A percentile compares a stretch with the other conserved stretches of the same genome.
Conservation (phyloP, 2,797 vertebrate species). For the Neopelma chrysocephalum region DNA sequence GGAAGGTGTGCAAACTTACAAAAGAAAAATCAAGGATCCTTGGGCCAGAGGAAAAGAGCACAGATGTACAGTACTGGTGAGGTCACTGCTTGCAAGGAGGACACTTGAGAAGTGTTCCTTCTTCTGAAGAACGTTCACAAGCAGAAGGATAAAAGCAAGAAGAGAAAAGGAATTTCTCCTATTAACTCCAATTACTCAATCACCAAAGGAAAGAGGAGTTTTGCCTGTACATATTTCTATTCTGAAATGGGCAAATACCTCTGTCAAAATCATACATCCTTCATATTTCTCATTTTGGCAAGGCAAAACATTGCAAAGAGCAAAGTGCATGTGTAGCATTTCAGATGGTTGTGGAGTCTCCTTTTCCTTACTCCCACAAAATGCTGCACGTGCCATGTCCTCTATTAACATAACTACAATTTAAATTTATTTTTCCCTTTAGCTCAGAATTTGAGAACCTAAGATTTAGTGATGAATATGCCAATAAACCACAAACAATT, state of each 20-base stretch:
- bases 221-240: neutral
- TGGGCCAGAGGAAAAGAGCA: neutral
- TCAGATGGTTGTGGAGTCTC: neutral
- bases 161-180: neutral
- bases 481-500: constrained; percentile 13
- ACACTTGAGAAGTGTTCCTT: neutral
- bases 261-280: neutral
- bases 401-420: neutral
- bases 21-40: neutral
- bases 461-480: constrained; percentile 4
- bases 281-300: neutral
- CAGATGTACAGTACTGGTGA: neutral
- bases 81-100: neutral
- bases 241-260: neutral
- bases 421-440: constrained; percentile 1
- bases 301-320: neutral
- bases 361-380: neutral
- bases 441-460: neutral
- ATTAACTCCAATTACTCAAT: neutral
- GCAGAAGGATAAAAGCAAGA: neutral
- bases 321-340: neutral
- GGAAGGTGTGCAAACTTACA: neutral
- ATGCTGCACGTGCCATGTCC: neutral
- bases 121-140: neutral
- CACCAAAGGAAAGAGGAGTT: neutral